phyloP scores from a whole-genome alignment of 1,140 invertebrate species.

The Pteromalus puparum region DNA sequence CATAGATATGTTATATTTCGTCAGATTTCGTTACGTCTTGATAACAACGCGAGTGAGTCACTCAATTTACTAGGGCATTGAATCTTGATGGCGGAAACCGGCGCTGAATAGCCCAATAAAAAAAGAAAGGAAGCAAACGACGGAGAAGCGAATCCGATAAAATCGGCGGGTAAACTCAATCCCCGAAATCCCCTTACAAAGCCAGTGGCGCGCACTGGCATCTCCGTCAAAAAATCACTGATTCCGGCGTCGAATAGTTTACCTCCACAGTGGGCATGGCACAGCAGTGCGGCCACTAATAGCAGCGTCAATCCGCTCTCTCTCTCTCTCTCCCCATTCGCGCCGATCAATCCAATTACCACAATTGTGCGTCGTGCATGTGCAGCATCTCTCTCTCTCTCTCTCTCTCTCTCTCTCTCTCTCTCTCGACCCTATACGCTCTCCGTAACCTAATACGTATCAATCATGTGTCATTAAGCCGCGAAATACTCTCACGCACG shows the following conservation, averaged over 20 bases:
- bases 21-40: too few species aligned
- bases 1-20: too few species aligned
- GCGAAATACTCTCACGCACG: background rate
- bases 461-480: slow-evolving; percentile 46
- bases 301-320: background rate
- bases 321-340: background rate
- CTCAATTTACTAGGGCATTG: background rate
- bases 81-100: background rate
- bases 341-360: slow-evolving; percentile 35
- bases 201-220: background rate
- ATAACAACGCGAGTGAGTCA: too few species aligned
- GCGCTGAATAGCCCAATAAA: background rate
- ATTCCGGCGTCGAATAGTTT: background rate
- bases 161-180: background rate
- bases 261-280: background rate
- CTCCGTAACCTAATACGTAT: slow-evolving; percentile 37
- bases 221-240: background rate
- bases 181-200: background rate
- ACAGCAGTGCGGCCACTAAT: background rate
- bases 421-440: background rate
- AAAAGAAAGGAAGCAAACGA: background rate
- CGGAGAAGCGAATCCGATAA: too few species aligned
- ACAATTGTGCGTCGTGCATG: background rate
- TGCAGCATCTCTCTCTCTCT: background rate
- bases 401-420: background rate